Conservation (phyloP, 2,797 vertebrate genomes). For the Columba guinea region DNA sequence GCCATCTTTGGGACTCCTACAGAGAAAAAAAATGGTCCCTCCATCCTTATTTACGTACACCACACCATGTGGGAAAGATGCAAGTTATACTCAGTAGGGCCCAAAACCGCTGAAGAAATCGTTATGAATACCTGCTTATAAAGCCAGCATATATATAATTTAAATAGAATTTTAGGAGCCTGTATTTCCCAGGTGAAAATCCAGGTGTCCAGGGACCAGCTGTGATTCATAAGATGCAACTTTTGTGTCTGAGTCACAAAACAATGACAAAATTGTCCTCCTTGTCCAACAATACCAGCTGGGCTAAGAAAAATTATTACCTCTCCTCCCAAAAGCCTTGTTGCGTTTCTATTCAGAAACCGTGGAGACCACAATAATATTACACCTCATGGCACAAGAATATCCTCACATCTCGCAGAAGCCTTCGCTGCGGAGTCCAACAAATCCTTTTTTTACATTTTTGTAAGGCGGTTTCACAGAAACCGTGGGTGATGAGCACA, state of each 20-base stretch:
- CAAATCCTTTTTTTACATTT: not conserved
- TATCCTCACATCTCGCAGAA: not conserved
- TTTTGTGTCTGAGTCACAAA: not conserved
- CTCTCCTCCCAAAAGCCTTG: not conserved
- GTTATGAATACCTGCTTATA: not conserved
- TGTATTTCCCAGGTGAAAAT: not conserved
- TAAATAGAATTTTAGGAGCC: not conserved
- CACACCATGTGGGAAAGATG: not conserved
- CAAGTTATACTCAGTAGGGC: not conserved
- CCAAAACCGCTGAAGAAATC: not conserved
- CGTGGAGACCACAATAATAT: not conserved
- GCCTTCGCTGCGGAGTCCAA: not conserved
- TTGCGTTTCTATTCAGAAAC: not conserved
- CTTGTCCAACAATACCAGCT: not conserved
- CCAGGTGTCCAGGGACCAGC: not conserved
- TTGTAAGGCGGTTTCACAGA: not conserved
- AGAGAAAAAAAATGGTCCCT: not conserved
- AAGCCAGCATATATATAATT: not conserved
- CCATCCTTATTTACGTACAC: not conserved
- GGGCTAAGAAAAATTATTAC: not conserved
- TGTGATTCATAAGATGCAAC: not conserved
- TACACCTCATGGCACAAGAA: not conserved
- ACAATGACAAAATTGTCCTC: not conserved
- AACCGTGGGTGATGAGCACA: not conserved
- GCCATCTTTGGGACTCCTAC: not conserved